Base-by-base conservation (phyloP, 2,888 invertebrate genomes). In the Salticus scenicus region DNA sequence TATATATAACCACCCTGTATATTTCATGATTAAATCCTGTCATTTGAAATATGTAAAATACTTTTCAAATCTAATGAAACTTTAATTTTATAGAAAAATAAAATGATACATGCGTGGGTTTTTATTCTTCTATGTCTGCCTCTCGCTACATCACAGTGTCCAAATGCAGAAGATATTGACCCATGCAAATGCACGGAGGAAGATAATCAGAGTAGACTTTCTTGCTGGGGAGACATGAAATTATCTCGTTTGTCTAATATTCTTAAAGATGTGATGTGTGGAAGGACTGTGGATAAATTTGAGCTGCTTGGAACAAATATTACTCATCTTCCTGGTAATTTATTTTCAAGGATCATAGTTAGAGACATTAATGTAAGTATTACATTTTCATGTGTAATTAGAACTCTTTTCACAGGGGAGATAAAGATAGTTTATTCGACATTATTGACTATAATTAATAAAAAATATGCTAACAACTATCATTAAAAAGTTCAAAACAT, bases 251-350 rank as follows among this genome's bases (percentile, higher is more conserved):
- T 83, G 12, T 76, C 83, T 8, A 57, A 64, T 4, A 63, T 83
- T 1, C 41, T 83, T 0, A 31, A 71, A 17, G 33, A 47, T 1
- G 30, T 41, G n/a, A 42, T 83, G 42, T 83, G 83, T 14, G 83
- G 83, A 0, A 27, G 8, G 1, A 51, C 47, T 0, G 31, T 83
- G 12, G 47, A 77, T 17, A 71, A 72, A 17, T 83, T 83, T 31
- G 37, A 67, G 12, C 69, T 83, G 1, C 33, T 47, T 2, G 8
- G 28, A 8, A 67, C 78, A 0, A 63, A 78, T 27, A 47, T 84
- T 24, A 41, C 37, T 10, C 74, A 84, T 24, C 31, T 84, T n/a
- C 84, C 84, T 10, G 78, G 84, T 33, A 78, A 84, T 63, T 69
- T 84, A 1, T 84, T 84, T 33, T 73, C 69, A 27, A 78, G 77